Base-by-base conservation (phyloP, 30 jellyfish, hydroid and myxozoan genomes). In the Aurelia coerulea region DNA sequence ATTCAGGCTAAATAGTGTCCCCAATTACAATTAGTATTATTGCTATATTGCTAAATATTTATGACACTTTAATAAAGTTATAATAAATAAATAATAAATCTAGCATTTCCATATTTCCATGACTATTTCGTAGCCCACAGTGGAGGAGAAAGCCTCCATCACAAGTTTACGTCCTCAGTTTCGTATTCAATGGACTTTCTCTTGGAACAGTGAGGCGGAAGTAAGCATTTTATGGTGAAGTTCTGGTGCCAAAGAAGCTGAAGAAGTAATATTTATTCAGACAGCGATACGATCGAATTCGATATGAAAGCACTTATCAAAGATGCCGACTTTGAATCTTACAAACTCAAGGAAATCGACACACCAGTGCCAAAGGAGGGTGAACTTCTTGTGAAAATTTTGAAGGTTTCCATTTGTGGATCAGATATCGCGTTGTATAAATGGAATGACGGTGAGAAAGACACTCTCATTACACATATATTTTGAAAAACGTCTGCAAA, bases 341-440 rank as follows among this genome's bases (percentile, higher is more conserved):
- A 86, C 71, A 53, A 63, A 23, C 66, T n/a, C n/a, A 75, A 56
- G 58, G 90, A 77, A 33, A 63, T 86, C 16, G 84, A 86, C 10
- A 41, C 32, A 35, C 95, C 95, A 14, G 71, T 23, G n/a, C 95
- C 95, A 10, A 39, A 67, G 42, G 90, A 76, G 19, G 86, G 85
- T 0, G 95, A 86, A 46, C 73, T 86, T 9, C 67, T 86, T 15
- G 80, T 86, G 65, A 86, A 86, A 56, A 46, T 75, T 65, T 37
- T 86, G 65, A 49, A 18, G 52, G 90, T 76, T 17, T 86, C 95
- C 14, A 86, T 86, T 14, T 86, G 95, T 50, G 95, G 95, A n/a
- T 86, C 95, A n/a, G 95, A 86, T 76, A 86, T 86, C 67, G 79
- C 84, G 15, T 56, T 86, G 56, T 86, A 74, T 52, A 65, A 31